Conservation (phyloP, 2,797 vertebrate genomes). For the Acanthurus tractus region DNA sequence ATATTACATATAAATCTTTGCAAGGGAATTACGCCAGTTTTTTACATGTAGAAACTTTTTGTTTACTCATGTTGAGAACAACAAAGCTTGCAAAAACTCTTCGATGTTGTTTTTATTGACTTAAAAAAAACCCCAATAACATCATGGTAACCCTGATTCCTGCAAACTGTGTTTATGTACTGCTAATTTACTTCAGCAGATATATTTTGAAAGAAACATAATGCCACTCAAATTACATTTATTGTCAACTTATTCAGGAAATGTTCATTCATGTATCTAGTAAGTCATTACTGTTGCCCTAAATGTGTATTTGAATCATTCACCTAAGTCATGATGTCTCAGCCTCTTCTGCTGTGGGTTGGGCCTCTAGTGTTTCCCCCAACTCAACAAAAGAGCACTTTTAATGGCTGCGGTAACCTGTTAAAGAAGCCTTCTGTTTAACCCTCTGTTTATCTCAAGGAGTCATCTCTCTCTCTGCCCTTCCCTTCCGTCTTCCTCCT, state of each 20-base stretch:
- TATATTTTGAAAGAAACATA: neutral
- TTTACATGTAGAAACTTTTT: neutral
- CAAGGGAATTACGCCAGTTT: constrained; percentile 1
- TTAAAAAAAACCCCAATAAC: constrained; percentile 1
- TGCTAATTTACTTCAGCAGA: neutral
- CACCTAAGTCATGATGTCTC: neutral
- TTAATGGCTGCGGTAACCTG: neutral
- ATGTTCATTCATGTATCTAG: neutral
- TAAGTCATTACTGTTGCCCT: neutral
- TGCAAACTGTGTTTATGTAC: neutral
- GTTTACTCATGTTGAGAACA: neutral
- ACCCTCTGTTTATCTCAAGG: constrained; percentile 44
- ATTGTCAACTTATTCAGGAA: neutral
- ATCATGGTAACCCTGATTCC: neutral
- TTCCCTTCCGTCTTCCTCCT: constrained; percentile 46
- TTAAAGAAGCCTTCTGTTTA: constrained; percentile 45
- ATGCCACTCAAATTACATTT: neutral
- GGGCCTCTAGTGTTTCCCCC: constrained; percentile 3
- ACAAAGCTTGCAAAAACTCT: neutral
- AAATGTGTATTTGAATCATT: neutral
- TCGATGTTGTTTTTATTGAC: neutral
- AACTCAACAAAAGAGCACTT: constrained; percentile 30
- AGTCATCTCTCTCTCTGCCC: constrained; percentile 42
- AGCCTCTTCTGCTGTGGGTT: neutral
- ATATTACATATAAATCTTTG: neutral